Evolutionary conservation across 2,113 vertebrate genomes (phyloP).

Genomic region (Bubo scandiacus): DNA sequence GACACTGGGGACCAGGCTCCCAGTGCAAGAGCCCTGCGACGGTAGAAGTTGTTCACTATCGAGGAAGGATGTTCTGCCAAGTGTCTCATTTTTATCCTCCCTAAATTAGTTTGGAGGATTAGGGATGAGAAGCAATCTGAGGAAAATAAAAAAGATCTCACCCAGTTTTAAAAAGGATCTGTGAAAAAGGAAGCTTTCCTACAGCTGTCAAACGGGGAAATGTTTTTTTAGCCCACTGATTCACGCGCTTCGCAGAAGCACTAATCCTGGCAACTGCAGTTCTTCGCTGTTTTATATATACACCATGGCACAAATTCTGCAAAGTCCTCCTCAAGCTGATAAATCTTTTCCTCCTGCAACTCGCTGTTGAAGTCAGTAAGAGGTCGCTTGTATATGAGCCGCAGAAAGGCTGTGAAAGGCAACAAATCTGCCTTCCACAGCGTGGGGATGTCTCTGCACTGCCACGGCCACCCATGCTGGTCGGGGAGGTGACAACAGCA

Average conservation of each 20-base stretch:
- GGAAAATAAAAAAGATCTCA: not conserved
- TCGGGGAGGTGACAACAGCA: not conserved
- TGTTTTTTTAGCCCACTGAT: not conserved
- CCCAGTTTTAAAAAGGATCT: not conserved
- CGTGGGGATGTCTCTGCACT: not conserved
- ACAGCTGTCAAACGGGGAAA: not conserved
- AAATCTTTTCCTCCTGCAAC: too few species aligned
- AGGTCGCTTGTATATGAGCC: not conserved
- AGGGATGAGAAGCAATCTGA: not conserved
- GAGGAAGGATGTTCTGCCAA: not conserved
- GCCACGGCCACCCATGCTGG: not conserved
- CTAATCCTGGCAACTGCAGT: not conserved
- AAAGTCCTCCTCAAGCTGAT: not conserved
- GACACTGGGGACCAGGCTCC: not conserved
- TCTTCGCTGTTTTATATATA: not conserved
- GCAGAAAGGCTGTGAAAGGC: not conserved
- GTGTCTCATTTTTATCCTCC: not conserved
- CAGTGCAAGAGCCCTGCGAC: not conserved
- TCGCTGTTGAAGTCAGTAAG: not conserved
- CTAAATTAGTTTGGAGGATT: not conserved
- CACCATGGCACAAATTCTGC: not conserved
- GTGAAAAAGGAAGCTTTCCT: not conserved
- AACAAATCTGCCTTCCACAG: too few species aligned
- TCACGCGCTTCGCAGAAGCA: fast-evolving
- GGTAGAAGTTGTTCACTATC: not conserved